Evolutionary conservation across 2,797 vertebrate genomes (phyloP), one percentile per base, ranked within the genome.

Genomic region (Coccyzus lansbergi): DNA sequence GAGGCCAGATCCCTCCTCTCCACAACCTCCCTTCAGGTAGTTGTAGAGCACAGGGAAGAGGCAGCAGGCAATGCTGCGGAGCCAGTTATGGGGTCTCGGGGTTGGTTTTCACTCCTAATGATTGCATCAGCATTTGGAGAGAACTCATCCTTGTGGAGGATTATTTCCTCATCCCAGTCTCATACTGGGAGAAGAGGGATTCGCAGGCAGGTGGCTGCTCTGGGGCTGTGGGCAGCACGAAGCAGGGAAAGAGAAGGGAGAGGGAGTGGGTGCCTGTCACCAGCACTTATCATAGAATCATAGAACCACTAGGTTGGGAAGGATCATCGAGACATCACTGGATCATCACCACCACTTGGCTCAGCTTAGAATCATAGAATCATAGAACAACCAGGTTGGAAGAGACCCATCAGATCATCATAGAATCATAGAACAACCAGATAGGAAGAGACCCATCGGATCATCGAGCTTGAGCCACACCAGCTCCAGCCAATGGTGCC

Each of bases 81-180:
- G 34, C n/a, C 12, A 28, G 52, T 22, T 59, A 21, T 0, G 4
- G 24, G 10, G 15, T 1, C 63, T 22, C 3, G 25, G 44, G 44
- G 58, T 49, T 59, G 31, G 14, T 49, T 58, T 78, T 48, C 55
- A 26, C 29, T 34, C 62, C 46, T 56, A 60, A 65, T 4, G 12
- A 83, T 58, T 12, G 0, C 49, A 86, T 15, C 72, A 52, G 76
- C 68, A 34, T 6, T 42, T 11, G 26, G 28, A 71, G 53, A 67
- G 31, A 69, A 63, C 46, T 22, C 46, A 21, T 46, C 20, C 20
- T 46, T 46, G 8, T 46, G 46, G 46, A 46, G 46, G 46, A 46
- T 21, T 20, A 46, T 46, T 21, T 21, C 46, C 46, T 46, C 46
- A 1, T 15, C 67, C 46, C 68, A 22, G 28, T 24, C 64, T 25